A percentile compares a stretch with the other conserved stretches of the same genome.
These are phyloP conservation scores for Leptopilina boulardi DNA, from an alignment of 1,140 invertebrate genomes.

Conservation along the genomic window DNA sequence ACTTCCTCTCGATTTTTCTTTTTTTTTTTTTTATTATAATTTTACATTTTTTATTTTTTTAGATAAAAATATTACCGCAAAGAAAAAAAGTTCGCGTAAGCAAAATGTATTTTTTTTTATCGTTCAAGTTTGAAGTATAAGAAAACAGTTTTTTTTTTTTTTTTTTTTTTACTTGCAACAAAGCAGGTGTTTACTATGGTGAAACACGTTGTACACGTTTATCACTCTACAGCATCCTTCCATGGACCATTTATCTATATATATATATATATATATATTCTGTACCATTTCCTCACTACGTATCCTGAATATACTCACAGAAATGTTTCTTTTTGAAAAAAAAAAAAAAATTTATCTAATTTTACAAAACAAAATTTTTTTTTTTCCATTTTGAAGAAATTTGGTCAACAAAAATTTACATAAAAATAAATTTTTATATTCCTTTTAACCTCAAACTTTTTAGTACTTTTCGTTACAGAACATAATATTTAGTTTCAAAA, in stretches of 20 bases:
- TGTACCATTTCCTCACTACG: background rate
- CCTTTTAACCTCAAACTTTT: background rate
- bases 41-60: too few species aligned
- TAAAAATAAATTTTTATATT: background rate
- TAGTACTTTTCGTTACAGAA: too few species aligned
- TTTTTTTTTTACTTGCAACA: background rate
- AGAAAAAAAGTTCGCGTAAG: background rate
- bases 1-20: too few species aligned
- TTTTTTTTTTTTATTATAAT: too few species aligned
- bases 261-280: background rate
- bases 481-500: too few species aligned
- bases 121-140: background rate
- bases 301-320: slow-evolving; percentile 9
- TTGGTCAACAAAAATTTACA: too few species aligned
- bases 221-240: slow-evolving; percentile 25
- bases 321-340: background rate
- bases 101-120: background rate
- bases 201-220: slow-evolving; percentile 15
- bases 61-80: background rate
- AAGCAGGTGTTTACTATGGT: slow-evolving; percentile 28
- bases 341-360: too few species aligned
- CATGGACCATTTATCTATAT: background rate
- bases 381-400: too few species aligned
- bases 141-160: background rate
- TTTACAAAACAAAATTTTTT: too few species aligned